Evolutionary conservation across 1,140 invertebrate species (phyloP).

Genomic region (Hypothenemus hampei): DNA sequence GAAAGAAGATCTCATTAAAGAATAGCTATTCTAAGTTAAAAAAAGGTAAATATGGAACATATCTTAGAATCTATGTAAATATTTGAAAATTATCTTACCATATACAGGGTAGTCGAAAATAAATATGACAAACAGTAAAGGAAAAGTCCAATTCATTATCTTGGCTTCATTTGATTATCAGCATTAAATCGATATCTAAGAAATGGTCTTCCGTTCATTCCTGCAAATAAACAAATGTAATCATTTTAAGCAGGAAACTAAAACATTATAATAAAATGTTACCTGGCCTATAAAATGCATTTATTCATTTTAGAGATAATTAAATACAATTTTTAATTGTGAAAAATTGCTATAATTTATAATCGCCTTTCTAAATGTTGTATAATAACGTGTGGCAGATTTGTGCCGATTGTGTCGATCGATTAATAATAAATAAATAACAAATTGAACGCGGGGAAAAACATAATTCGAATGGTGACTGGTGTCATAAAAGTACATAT

Average conservation of each 20-base stretch:
- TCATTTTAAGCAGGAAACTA: neutral
- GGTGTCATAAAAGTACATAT: too few species aligned
- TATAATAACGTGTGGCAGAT: neutral
- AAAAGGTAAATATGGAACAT: too few species aligned
- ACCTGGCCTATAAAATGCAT: neutral
- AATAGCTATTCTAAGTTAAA: too few species aligned
- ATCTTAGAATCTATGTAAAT: too few species aligned
- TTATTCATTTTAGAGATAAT: neutral
- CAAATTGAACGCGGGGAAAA: too few species aligned
- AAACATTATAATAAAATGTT: neutral
- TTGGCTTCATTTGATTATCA: slow-evolving; percentile 12
- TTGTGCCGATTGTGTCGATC: too few species aligned
- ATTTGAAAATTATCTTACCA: too few species aligned
- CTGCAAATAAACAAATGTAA: neutral
- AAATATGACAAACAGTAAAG: neutral
- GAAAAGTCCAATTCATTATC: slow-evolving; percentile 6
- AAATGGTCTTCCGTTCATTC: slow-evolving; percentile 1
- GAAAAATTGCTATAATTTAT: neutral
- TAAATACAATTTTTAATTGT: neutral
- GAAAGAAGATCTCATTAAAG: too few species aligned
- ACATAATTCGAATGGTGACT: too few species aligned
- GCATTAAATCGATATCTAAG: neutral
- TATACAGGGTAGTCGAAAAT: too few species aligned
- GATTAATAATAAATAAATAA: too few species aligned
- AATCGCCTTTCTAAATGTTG: neutral